A percentile compares a stretch with the other conserved stretches of the same genome.
phyloP scores from a whole-genome alignment of 2,113 vertebrate species.

The Bombycilla garrulus region DNA sequence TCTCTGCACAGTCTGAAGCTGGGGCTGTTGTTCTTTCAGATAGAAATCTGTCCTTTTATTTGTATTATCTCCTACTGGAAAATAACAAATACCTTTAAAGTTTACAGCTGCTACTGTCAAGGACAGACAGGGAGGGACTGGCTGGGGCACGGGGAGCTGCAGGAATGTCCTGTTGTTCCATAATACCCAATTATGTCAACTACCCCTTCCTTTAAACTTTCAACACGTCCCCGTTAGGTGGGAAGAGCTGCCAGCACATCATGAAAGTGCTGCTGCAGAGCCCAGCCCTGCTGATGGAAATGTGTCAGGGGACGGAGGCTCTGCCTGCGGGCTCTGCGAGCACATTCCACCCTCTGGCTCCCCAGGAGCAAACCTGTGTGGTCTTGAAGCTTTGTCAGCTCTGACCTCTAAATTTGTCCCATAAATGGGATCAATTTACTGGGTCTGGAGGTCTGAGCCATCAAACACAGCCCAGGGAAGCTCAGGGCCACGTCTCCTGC shows the following conservation, averaged over 20 bases:
- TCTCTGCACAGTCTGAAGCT: neutral
- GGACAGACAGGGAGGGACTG: neutral
- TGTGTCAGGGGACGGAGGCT: slow-evolving; percentile 11
- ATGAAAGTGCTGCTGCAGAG: neutral
- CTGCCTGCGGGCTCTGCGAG: neutral
- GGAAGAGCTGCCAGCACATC: slow-evolving; percentile 13
- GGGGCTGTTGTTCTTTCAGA: neutral
- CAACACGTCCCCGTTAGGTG: neutral
- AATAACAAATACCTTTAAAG: neutral
- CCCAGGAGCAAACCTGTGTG: slow-evolving; percentile 34
- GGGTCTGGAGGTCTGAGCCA: neutral
- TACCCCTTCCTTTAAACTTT: neutral
- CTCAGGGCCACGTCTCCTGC: neutral
- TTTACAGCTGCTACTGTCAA: neutral
- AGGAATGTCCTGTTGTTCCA: neutral
- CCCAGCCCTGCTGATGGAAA: slow-evolving; percentile 32
- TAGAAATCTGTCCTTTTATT: neutral
- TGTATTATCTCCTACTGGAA: slow-evolving; percentile 8
- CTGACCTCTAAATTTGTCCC: slow-evolving; percentile 57
- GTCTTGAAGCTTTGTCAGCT: slow-evolving; percentile 39
- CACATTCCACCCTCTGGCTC: neutral
- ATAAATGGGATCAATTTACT: slow-evolving; percentile 21
- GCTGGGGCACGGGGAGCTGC: neutral
- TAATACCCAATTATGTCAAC: neutral
- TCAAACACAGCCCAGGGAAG: neutral